phyloP scores from a whole-genome alignment of 2,797 vertebrate species.

The Rhinogobio ventralis region DNA sequence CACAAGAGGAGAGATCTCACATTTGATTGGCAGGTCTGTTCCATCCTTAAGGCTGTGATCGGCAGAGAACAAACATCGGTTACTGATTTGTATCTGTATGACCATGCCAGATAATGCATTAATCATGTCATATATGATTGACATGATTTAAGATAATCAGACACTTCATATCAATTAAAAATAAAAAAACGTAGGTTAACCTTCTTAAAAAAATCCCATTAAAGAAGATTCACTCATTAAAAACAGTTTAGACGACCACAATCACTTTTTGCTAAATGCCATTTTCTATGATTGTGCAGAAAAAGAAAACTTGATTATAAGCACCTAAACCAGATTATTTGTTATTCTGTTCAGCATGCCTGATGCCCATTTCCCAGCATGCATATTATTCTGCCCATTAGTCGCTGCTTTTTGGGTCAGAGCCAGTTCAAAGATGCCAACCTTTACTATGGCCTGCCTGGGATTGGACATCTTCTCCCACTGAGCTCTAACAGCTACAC shows the following conservation, averaged over 20 bases:
- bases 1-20: conserved; percentile 94
- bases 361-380: conserved; percentile 70
- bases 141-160: conserved; percentile 4
- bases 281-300: conserved; percentile 21
- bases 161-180: neutral
- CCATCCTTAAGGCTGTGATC: conserved; percentile 90
- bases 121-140: neutral
- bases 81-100: neutral
- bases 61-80: conserved; percentile 53
- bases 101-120: neutral
- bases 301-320: conserved; percentile 36
- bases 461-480: conserved; percentile 33
- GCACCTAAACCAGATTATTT: conserved; percentile 25
- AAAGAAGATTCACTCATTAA: conserved; percentile 10
- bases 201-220: neutral
- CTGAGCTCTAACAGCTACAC: conserved; percentile 51
- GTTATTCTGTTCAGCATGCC: conserved; percentile 59
- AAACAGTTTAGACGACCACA: neutral
- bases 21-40: conserved; percentile 92
- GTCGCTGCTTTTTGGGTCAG: conserved; percentile 63
- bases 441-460: conserved; percentile 41
- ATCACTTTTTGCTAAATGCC: conserved; percentile 40
- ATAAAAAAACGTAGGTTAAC: neutral
- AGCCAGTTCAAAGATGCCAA: conserved; percentile 54
- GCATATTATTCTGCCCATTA: conserved; percentile 70